Evolutionary conservation across 2,113 vertebrate genomes (phyloP), one percentile per base, ranked within the genome.

Genomic region (Plecotus auritus): DNA sequence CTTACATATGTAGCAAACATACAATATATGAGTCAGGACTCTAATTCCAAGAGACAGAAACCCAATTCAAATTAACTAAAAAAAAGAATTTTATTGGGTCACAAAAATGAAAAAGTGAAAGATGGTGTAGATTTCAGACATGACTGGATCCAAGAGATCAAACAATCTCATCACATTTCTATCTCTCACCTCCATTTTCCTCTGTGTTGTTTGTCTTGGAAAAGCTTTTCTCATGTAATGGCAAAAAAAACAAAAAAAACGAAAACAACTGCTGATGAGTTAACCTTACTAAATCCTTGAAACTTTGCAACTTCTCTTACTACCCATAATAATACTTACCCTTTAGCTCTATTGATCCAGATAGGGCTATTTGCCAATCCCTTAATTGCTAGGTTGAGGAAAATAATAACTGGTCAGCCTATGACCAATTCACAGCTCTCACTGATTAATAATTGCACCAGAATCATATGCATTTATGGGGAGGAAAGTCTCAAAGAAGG

Each of bases 31-130:
- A 78, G 16, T 86, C 61, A 42, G 49, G 37, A 93, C 28, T 94
- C 5, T 37, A 88, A 83, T 90, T 90, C 42, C 72, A 90, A 72
- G 30, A 88, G 23, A 17, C 73, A 94, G 88, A 95, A 93, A 81
- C 40, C 7, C 86, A 91, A 88, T 67, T 66, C 49, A 88, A 95
- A 93, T 59, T 88, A 96, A 91, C 10, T 59, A 69, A 94, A 59
- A 74, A 92, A 67, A 17, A 32, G 13, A 67, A 74, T 94, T 90
- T 80, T 92, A 92, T 56, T 93, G 30, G 59, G 80, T 88, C 32
- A 94, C n/a, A 85, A 85, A 92, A 88, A 85, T 94, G 23, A 85
- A 85, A 93, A 86, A 49, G 35, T 81, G 59, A 90, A 93, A 40
- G 16, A 91, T 49, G 18, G 28, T 32, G 0, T 20, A 78, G n/a